Base-by-base conservation (phyloP, 2,113 vertebrate genomes). In the Corythornis cristatus region DNA sequence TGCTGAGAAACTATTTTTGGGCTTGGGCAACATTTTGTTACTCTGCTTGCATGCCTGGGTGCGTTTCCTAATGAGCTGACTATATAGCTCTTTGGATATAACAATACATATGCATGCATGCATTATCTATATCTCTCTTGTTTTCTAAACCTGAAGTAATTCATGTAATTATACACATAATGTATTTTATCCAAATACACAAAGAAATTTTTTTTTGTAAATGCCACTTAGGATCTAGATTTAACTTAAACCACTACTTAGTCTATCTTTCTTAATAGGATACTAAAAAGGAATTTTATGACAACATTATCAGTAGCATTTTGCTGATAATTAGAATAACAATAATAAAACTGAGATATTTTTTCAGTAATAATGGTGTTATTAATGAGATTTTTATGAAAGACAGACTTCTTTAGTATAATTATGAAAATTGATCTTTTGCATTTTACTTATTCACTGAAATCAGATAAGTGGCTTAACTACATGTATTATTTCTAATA, bases 401-500 rank as follows among this genome's bases (percentile, higher is more conserved):
- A 98, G 98, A 98, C 98, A 98, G 98, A 98, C 97, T 98, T 98
- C 98, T 98, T 97, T 86, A 96, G 97, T 98, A 98, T 98, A 98
- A 98, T 98, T 98, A 98, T 98, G 98, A 98, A 98, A 98, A 98
- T 98, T 98, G 98, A 98, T 98, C 98, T 98, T 98, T 98, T 98
- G 97, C 98, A 98, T 98, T 98, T 98, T 98, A 98, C 96, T 97
- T 98, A 98, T 98, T 98, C 98, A 98, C 96, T 98, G 98, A 98
- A 98, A 98, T 98, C 98, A 98, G 98, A 98, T 98, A 98, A 98
- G 98, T 98, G 97, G 97, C 98, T 98, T 98, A 98, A 98, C 98
- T 98, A 98, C 98, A 98, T 98, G 98, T 98, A 98, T 98, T 98
- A 98, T 98, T 98, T 98, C 98, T 98, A 98, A 98, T 98, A 98